Percentiles rank a stretch among this genome's conserved stretches.
phyloP scores from a whole-genome alignment of 1,140 invertebrate genomes.

The Bombus impatiens region DNA sequence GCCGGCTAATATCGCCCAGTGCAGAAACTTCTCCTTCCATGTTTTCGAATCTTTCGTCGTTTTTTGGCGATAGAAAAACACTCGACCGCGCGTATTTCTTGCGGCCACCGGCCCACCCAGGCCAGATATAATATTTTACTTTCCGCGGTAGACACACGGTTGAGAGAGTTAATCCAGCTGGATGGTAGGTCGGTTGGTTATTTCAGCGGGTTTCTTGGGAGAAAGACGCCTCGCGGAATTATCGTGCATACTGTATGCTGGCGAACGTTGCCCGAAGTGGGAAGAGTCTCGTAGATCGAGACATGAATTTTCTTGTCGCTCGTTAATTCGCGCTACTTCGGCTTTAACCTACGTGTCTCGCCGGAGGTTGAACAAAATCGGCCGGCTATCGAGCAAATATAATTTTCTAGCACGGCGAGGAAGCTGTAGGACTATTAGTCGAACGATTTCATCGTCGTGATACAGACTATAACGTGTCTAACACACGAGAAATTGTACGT shows the following conservation, averaged over 20 bases:
- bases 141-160: constrained; percentile 55
- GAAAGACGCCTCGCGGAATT: constrained; percentile 33
- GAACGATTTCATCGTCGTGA: too few species aligned
- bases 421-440: too few species aligned
- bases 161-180: constrained; percentile 36
- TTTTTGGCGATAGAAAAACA: constrained; percentile 63
- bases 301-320: neutral
- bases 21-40: constrained; percentile 56
- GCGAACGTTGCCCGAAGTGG: constrained; percentile 3
- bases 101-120: constrained; percentile 12
- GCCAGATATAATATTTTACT: constrained; percentile 68
- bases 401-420: too few species aligned
- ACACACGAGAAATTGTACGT: neutral
- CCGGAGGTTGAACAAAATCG: neutral
- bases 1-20: constrained; percentile 62
- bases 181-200: constrained; percentile 17
- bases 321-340: neutral
- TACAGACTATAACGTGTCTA: neutral
- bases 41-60: constrained; percentile 62
- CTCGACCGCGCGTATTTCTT: constrained; percentile 49
- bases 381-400: too few species aligned
- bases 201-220: constrained; percentile 47
- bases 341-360: neutral
- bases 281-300: neutral
- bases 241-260: neutral